phyloP scores from a whole-genome alignment of 2,797 vertebrate species.

The Pterois miles region DNA sequence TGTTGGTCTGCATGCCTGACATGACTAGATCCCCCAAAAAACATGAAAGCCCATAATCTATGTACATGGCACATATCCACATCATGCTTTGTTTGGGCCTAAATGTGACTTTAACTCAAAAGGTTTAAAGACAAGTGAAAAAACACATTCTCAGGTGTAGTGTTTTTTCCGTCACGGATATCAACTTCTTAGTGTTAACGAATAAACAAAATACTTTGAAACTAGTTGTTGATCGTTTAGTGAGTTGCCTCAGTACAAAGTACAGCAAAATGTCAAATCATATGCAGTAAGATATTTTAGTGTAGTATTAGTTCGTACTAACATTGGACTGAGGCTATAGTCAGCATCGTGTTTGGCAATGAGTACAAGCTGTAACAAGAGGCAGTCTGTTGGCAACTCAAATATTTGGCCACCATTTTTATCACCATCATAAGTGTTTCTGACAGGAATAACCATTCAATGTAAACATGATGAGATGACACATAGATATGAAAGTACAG shows the following conservation, averaged over 20 bases:
- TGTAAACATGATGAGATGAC: slow-evolving; percentile 17
- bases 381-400: slow-evolving; percentile 7
- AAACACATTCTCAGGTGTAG: not conserved
- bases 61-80: slow-evolving; percentile 28
- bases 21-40: too few relatives aligned
- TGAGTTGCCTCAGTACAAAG: not conserved
- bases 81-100: slow-evolving; percentile 18
- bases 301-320: slow-evolving; percentile 1
- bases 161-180: too few relatives aligned
- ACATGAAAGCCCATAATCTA: not conserved
- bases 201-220: not conserved
- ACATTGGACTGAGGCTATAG: not conserved
- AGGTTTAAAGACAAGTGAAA: not conserved
- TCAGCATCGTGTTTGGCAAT: not conserved
- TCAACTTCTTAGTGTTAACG: too few relatives aligned
- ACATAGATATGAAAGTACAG: not conserved
- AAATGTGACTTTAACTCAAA: slow-evolving; percentile 1
- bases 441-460: not conserved
- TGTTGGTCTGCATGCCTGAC: slow-evolving; percentile 25
- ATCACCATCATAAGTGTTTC: not conserved
- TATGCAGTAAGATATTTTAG: not conserved
- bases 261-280: not conserved
- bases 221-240: not conserved
- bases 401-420: slow-evolving; percentile 18
- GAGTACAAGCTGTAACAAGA: not conserved